Evolutionary conservation across 2,797 vertebrate genomes (phyloP).

Genomic region (Meda fulgida): DNA sequence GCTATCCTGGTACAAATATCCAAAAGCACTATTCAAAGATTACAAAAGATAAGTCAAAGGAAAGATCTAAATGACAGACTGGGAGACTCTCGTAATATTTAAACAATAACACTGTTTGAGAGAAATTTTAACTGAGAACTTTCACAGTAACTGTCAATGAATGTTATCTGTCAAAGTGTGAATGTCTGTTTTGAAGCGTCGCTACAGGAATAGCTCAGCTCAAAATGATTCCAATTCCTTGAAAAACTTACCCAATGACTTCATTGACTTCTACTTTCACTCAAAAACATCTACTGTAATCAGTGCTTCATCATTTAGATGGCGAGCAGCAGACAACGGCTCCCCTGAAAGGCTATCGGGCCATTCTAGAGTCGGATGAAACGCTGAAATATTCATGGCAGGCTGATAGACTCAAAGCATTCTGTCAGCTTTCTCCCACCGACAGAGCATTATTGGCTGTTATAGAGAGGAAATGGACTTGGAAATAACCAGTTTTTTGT

Average conservation of each 20-base stretch:
- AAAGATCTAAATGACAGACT: background rate
- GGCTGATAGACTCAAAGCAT: constrained; percentile 37
- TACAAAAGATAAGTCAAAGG: background rate
- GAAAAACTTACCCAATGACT: constrained; percentile 7
- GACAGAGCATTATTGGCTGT: constrained; percentile 37
- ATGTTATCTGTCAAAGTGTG: constrained; percentile 28
- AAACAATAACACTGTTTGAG: background rate
- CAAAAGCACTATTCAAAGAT: background rate
- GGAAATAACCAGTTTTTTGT: constrained; percentile 26
- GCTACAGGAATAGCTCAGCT: background rate
- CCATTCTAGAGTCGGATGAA: constrained; percentile 34
- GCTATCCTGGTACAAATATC: background rate
- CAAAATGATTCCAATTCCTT: background rate
- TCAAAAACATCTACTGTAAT: background rate
- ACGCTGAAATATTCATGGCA: constrained; percentile 55
- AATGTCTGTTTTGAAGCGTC: constrained; percentile 19
- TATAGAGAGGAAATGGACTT: constrained; percentile 36
- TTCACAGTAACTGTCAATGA: constrained; percentile 26
- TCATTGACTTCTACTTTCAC: constrained; percentile 26
- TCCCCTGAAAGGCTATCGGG: constrained; percentile 33
- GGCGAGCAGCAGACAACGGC: constrained; percentile 17
- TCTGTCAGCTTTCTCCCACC: constrained; percentile 11
- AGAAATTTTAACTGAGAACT: constrained; percentile 16
- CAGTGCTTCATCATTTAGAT: constrained; percentile 30
- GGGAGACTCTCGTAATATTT: background rate